phyloP scores from a whole-genome alignment of 2,113 vertebrate genomes.

The Falcunculus frontatus region DNA sequence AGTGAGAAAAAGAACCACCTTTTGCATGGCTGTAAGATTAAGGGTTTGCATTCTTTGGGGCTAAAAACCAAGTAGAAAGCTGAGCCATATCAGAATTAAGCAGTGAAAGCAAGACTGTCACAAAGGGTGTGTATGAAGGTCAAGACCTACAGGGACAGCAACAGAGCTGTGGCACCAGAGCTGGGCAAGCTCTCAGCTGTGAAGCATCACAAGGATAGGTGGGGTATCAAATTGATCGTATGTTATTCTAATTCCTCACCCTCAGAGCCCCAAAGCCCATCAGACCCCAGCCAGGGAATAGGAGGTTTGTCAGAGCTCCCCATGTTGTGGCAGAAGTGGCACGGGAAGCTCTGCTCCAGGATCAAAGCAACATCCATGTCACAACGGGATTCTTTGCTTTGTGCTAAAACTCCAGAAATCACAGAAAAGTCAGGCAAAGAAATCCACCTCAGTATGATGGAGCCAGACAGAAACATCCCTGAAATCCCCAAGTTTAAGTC shows the following conservation, averaged over 20 bases:
- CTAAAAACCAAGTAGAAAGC: background rate
- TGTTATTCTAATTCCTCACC: background rate
- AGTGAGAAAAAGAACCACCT: background rate
- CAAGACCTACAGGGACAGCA: background rate
- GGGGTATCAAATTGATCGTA: background rate
- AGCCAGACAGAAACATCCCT: background rate
- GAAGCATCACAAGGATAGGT: background rate
- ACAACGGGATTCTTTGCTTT: background rate
- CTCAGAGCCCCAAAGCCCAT: background rate
- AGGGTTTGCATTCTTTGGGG: background rate
- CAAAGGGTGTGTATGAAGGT: background rate
- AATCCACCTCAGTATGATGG: background rate
- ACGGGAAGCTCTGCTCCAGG: background rate
- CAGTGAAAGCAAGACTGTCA: background rate
- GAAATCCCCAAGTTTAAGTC: background rate
- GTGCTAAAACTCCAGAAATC: background rate
- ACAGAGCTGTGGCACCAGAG: background rate
- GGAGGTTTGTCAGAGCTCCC: background rate
- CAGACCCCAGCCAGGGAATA: background rate
- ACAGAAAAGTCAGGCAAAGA: background rate
- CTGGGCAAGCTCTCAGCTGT: background rate
- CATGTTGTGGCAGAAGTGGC: fast-evolving
- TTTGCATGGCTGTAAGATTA: no score
- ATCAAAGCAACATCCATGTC: background rate
- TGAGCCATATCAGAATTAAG: background rate